Evolutionary conservation across 2,113 vertebrate genomes (phyloP).

Genomic region (Toxotes jaculatrix): DNA sequence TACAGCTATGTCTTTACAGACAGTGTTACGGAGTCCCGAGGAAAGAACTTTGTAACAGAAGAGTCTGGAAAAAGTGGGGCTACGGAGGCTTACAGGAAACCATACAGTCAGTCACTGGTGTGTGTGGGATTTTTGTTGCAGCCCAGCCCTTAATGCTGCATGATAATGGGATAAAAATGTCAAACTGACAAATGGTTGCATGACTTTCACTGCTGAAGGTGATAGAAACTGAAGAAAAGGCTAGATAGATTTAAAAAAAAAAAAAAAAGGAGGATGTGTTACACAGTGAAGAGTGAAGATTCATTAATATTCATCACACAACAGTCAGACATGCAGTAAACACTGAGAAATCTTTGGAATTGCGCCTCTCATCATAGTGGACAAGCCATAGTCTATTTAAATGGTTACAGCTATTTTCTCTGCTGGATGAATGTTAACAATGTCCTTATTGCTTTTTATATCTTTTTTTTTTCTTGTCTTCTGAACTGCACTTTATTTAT

Average conservation of each 20-base stretch:
- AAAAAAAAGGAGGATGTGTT: not conserved
- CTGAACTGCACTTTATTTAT: slow-evolving; percentile 68
- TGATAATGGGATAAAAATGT: slow-evolving; percentile 57
- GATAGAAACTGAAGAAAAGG: not conserved
- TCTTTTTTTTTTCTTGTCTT: slow-evolving; percentile 23
- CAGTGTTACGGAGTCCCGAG: slow-evolving; percentile 11
- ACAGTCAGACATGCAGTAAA: slow-evolving; percentile 47
- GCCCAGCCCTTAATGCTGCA: slow-evolving; percentile 14
- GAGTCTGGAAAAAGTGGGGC: not conserved
- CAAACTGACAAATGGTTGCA: slow-evolving; percentile 54
- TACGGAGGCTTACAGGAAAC: slow-evolving; percentile 8
- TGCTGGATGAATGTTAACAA: slow-evolving; percentile 33
- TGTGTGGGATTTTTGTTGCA: slow-evolving; percentile 33
- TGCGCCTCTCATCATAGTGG: slow-evolving; percentile 31
- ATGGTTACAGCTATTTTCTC: slow-evolving; percentile 27
- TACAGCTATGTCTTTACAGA: slow-evolving; percentile 40
- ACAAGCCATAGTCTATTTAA: slow-evolving; percentile 61
- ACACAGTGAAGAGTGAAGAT: slow-evolving; percentile 24
- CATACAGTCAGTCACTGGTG: slow-evolving; percentile 22
- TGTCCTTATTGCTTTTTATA: slow-evolving; percentile 42
- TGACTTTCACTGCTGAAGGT: slow-evolving; percentile 26
- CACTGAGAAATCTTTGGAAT: slow-evolving; percentile 29
- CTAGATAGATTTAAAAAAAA: not conserved
- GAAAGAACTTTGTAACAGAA: slow-evolving; percentile 39
- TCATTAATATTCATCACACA: slow-evolving; percentile 61